These are phyloP conservation scores for Lacerta viridis DNA, from an alignment of 2,797 vertebrate genomes.

Conservation along the genomic window DNA sequence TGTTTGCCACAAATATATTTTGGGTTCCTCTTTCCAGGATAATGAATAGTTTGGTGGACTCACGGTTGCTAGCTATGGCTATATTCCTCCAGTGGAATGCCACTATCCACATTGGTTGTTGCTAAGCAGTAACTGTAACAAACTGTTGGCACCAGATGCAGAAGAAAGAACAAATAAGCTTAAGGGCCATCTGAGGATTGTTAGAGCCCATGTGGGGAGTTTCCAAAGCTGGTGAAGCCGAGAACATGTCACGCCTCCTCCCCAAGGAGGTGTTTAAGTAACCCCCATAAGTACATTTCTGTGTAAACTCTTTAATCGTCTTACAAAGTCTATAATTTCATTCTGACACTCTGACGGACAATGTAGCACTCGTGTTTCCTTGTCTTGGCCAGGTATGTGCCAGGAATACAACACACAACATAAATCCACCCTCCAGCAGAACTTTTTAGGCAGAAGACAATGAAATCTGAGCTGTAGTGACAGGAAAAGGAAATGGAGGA, in stretches of 20 bases:
- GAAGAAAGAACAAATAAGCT: constrained; percentile 7
- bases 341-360: not conserved
- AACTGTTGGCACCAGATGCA: not conserved
- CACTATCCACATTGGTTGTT: not conserved
- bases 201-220: not conserved
- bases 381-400: not conserved
- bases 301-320: not conserved
- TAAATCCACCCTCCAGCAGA: not conserved
- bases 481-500: not conserved
- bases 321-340: not conserved
- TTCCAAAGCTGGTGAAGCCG: not conserved
- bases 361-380: not conserved
- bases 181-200: not conserved
- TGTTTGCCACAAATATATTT: not conserved
- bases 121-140: constrained; percentile 13
- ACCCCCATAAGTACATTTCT: not conserved
- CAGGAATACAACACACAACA: not conserved
- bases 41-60: not conserved
- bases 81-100: not conserved
- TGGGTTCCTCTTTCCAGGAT: not conserved
- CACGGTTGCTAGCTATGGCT: not conserved
- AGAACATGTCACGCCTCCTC: not conserved
- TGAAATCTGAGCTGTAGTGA: not conserved
- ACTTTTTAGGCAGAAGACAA: not conserved
- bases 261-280: not conserved